Evolutionary conservation across 1,140 invertebrate genomes (phyloP), one percentile per base, ranked within the genome.

Genomic region (Panonychus citri): DNA sequence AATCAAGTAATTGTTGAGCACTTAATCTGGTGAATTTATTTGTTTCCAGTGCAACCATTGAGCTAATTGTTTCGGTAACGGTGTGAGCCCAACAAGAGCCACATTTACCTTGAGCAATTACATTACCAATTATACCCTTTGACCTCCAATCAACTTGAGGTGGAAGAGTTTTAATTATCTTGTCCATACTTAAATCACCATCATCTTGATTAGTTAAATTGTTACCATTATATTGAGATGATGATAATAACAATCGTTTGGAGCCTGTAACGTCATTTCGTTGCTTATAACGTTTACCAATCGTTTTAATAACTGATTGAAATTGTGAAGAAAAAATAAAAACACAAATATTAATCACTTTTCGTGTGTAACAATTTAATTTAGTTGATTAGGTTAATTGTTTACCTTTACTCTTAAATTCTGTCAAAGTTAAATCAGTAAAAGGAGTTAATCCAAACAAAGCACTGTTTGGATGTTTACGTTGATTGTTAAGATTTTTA

Each of bases 81-180:
- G 81, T 83, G 67, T 85, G 85, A 0, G 85, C 85, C 71, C 71
- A 89, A 68, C 85, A 88, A 2, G 82, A 83, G 7, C 84, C 84
- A 70, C 85, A 90, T 17, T 72, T 62, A 10, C 77, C 77, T 66
- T 90, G 85, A 65, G 80, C 79, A 58, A 76, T 74, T 0, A 88
- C 74, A 5, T 75, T 66, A 10, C 77, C 78, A 21, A 88, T 68
- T n/a, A 80, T 75, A 21, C 75, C 76, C 64, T 77, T 78, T 1
- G 76, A 68, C 57, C 83, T 70, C 83, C 82, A 61, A 53, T 61
- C 61, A 30, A 43, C 25, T 15, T 28, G 0, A 30, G 15, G 27
- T 34, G 57, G 60, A 2, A 56, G 39, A 28, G 21, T 26, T 37
- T 3, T 2, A 13, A 24, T 17, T 25, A 25, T 12, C n/a, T 34